Base-by-base conservation (phyloP, 2,888 invertebrate species). In the Nomada hirtipes region DNA sequence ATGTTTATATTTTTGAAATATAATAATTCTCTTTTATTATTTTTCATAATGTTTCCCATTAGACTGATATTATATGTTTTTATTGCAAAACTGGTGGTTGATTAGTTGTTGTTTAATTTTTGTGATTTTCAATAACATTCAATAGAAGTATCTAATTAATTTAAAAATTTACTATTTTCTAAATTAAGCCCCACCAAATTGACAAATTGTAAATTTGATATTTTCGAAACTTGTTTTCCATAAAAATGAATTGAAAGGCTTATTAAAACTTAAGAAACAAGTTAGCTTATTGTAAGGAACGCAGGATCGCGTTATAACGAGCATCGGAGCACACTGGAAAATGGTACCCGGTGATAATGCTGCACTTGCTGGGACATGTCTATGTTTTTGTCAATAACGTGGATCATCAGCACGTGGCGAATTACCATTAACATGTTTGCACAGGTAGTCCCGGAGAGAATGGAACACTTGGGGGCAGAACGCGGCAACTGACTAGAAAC, bases 351-450 rank as follows among this genome's bases (percentile, higher is more conserved):
- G 78, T 85, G 68, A 79, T 82, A 74, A 84, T 61, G 70, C 76
- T 87, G 88, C 87, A 88, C 87, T 71, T 67, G 76, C 67, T 79
- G 81, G 74, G 72, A 79, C 72, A 73, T 89, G 73, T 84, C 71
- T 86, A 65, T 85, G 74, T 86, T 67, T 82, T 82, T 88, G 89
- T 88, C 65, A 88, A 89, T 88, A 88, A 88, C 78, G 78, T 87
- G 75, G 84, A 74, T 74, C 47, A 57, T 26, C 59, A 83, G 87
- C 85, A 88, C 87, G 83, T 75, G 81, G 73, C 63, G 73, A 74
- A 47, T 86, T 55, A 72, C 57, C 44, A 86, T 88, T 88, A 89
- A 88, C 87, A 87, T 83, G 83, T 84, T 87, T 87, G 87, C 84
- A 86, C 84, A 88, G 89, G 88, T 86, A 76, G 71, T 42, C 73